These are phyloP conservation scores for Pemphigus obesinymphae DNA, from an alignment of 1,140 invertebrate species.

Conservation along the genomic window DNA sequence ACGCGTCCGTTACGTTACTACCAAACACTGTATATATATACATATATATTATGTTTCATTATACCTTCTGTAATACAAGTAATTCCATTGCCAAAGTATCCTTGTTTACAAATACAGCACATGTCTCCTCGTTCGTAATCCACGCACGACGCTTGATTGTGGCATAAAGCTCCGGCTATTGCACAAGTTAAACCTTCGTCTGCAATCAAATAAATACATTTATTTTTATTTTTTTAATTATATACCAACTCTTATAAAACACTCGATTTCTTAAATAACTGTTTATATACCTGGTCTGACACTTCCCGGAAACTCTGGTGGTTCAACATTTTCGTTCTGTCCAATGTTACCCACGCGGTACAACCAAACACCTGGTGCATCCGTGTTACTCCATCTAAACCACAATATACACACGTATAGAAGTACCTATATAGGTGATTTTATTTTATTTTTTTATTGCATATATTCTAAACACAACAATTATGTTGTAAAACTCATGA, in stretches of 20 bases:
- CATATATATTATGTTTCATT: too few relatives aligned
- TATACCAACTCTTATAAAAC: too few relatives aligned
- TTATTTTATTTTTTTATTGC: too few relatives aligned
- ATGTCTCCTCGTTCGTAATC: slow-evolving; percentile 73
- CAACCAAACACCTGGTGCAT: slow-evolving; percentile 75
- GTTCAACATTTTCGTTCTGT: slow-evolving; percentile 58
- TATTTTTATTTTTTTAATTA: too few relatives aligned
- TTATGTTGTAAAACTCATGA: too few relatives aligned
- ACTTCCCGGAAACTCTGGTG: slow-evolving; percentile 57
- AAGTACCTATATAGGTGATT: neutral
- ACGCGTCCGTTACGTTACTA: too few relatives aligned
- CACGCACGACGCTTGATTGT: slow-evolving; percentile 73
- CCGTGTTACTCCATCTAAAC: slow-evolving; percentile 77
- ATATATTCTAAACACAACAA: too few relatives aligned
- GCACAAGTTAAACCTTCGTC: slow-evolving; percentile 53
- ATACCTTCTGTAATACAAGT: slow-evolving; percentile 68
- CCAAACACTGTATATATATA: too few relatives aligned
- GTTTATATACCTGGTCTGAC: neutral
- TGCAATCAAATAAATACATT: neutral
- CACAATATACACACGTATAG: neutral
- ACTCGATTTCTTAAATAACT: neutral
- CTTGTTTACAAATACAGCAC: slow-evolving; percentile 77
- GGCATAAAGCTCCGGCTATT: slow-evolving; percentile 64
- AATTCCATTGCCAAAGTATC: slow-evolving; percentile 86
- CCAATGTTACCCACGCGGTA: slow-evolving; percentile 70